Evolutionary conservation across 2,797 vertebrate genomes (phyloP).

Genomic region (Nothura maculosa): DNA sequence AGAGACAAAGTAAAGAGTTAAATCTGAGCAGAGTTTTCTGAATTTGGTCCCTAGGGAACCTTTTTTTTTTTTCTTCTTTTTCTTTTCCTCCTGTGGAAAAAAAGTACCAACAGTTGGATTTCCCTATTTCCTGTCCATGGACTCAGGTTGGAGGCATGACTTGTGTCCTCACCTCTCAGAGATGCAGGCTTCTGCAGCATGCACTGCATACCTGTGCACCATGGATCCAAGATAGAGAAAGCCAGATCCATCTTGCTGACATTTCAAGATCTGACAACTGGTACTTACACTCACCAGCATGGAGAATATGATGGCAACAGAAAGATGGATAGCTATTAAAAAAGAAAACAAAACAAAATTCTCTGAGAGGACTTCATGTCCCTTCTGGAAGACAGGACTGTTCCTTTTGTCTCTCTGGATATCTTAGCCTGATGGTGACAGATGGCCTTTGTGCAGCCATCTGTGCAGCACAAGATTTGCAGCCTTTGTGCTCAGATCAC

Average conservation of each 20-base stretch:
- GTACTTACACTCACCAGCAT: neutral
- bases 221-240: neutral
- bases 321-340: neutral
- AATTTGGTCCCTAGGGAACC: neutral
- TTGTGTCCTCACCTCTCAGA: neutral
- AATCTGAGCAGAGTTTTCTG: neutral
- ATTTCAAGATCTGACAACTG: neutral
- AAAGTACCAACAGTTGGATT: rapidly evolving
- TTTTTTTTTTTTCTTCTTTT: neutral
- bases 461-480: neutral
- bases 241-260: neutral
- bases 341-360: neutral
- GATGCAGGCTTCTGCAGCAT: neutral
- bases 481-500: neutral
- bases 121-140: neutral
- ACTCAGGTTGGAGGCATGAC: neutral
- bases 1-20: neutral
- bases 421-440: neutral
- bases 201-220: rapidly evolving
- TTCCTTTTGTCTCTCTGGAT: neutral
- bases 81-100: rapidly evolving
- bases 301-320: neutral
- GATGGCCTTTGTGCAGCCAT: neutral
- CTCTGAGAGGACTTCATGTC: neutral
- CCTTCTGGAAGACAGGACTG: neutral